phyloP scores from a whole-genome alignment of 2,888 invertebrate species.

The Amiota communis region DNA sequence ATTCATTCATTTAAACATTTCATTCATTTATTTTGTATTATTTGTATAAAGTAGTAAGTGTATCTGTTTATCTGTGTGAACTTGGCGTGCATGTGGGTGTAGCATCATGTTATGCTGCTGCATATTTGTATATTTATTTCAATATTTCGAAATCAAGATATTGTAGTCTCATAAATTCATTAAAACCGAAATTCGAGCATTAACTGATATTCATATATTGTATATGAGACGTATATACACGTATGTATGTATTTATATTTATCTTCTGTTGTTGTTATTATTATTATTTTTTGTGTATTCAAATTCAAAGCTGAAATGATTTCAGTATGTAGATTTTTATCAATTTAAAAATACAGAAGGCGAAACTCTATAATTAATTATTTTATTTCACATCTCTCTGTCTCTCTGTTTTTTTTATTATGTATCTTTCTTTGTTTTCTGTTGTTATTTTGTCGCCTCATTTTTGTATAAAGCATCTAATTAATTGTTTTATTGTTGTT shows the following conservation, averaged over 20 bases:
- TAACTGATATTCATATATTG: constrained; percentile 17
- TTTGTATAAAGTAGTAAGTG: too few species aligned
- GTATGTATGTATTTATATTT: too few species aligned
- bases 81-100: too few species aligned
- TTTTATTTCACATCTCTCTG: constrained; percentile 20
- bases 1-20: too few species aligned
- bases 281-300: too few species aligned
- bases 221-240: too few species aligned
- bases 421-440: background rate
- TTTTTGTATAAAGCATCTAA: constrained; percentile 2
- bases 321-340: too few species aligned
- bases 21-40: too few species aligned
- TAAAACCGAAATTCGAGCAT: constrained; percentile 63
- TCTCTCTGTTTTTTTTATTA: background rate
- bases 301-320: too few species aligned
- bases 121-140: constrained; percentile 24
- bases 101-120: too few species aligned
- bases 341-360: background rate
- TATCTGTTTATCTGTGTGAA: too few species aligned
- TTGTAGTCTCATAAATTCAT: constrained; percentile 57
- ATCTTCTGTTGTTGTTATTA: too few species aligned
- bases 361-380: constrained; percentile 27
- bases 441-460: background rate
- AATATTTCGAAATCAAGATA: constrained; percentile 64
- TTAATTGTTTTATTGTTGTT: background rate